Base-by-base conservation (phyloP, 1,140 invertebrate genomes). In the Bombus pyrosoma region DNA sequence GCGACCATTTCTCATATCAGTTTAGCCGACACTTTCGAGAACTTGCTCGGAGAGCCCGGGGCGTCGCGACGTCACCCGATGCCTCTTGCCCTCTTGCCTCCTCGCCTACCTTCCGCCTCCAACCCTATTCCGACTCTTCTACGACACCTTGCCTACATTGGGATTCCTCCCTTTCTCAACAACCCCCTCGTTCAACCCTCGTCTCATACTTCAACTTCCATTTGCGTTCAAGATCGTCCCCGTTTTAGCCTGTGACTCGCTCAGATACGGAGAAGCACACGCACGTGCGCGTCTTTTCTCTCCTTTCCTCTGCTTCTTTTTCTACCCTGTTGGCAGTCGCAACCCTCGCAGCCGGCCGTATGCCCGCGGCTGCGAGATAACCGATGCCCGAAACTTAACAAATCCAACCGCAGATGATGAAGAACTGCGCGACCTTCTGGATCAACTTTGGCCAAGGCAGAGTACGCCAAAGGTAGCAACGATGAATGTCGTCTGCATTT, bases 1-100 rank as follows among this genome's bases (percentile, higher is more conserved):
- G 90, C 90, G 91, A 85, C 94, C 94, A 93, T 95, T 95, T 95
- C 94, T 95, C 94, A 95, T 95, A 95, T 94, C 94, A 95, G 94
- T 95, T 94, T 93, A 92, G 93, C 91, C 92, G 94, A 95, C 94
- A 95, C 94, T 94, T 94, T 94, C 87, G 93, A 94, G 93, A 95
- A 95, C 90, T 95, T 94, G 91, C 86, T 86, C 88, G 88, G 87
- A 90, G 90, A 89, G 92, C 93, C 92, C 89, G 87, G 87, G 91
- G 92, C 91, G 88, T 93, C 92, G 91, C 90, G 89, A 93, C 91
- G 92, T 93, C 94, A 94, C 91, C 92, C 93, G 90, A 93, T 91
- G 90, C 91, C 91, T 93, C 91, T 86, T 82, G 83, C 91, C 90
- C 92, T 91, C 84, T 83, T 72, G 76, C 69, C 69, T 66, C 81